phyloP scores from a whole-genome alignment of 2,113 vertebrate species.

The Hucho hucho region DNA sequence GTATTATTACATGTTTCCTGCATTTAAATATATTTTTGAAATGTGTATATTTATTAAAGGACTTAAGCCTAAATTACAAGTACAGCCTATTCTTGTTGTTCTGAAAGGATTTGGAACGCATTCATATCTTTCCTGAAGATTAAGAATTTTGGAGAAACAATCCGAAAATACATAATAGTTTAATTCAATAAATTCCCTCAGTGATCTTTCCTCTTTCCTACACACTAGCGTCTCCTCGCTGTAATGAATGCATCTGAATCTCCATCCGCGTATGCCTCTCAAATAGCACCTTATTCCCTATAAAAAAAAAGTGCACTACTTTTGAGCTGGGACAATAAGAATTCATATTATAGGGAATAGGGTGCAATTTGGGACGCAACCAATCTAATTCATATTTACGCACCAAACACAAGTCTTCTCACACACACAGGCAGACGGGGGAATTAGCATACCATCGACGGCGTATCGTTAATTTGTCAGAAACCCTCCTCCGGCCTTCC shows the following conservation, averaged over 20 bases:
- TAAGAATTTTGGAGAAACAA: not conserved
- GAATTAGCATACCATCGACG: not conserved
- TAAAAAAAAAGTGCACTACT: no score
- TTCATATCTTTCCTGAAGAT: not conserved
- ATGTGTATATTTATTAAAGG: not conserved
- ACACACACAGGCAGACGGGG: not conserved
- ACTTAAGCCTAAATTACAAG: not conserved
- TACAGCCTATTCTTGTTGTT: not conserved
- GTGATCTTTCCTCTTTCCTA: not conserved
- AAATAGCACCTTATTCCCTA: no score
- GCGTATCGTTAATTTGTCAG: not conserved
- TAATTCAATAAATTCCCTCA: constrained; percentile 1
- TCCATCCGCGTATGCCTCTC: not conserved
- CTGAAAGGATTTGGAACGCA: not conserved
- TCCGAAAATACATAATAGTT: not conserved
- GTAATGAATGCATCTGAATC: not conserved
- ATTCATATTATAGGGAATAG: no score
- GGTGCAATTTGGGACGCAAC: no score
- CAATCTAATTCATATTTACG: not conserved
- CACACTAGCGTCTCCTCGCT: no score
- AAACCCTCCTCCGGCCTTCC: not conserved
- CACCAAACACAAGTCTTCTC: not conserved
- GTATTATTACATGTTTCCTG: not conserved
- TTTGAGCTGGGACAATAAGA: no score
- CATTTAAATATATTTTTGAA: not conserved